Conservation (phyloP, 1,140 invertebrate species). For the Cepaea nemoralis region DNA sequence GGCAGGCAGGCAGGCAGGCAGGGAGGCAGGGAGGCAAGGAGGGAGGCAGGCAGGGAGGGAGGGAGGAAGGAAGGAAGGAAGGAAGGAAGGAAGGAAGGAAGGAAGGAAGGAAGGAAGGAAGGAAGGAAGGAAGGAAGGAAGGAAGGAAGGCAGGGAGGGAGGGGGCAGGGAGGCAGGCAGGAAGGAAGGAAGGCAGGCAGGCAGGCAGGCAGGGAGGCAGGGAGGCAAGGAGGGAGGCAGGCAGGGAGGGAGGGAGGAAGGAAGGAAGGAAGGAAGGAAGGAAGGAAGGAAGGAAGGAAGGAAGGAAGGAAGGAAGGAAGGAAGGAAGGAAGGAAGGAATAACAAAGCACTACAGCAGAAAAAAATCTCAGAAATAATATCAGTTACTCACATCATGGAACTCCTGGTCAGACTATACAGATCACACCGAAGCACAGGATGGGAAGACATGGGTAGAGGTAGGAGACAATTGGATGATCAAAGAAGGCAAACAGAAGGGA, state of each 20-base stretch:
- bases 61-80: background rate
- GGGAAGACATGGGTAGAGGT: no score
- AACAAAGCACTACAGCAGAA: background rate
- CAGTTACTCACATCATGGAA: background rate
- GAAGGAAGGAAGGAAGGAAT: conserved; percentile 14
- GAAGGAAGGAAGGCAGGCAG: background rate
- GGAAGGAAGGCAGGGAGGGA: no score
- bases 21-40: no score
- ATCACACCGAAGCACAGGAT: no score
- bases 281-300: background rate
- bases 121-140: no score
- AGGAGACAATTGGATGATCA: no score
- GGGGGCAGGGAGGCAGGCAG: no score
- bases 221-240: no score
- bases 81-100: no score
- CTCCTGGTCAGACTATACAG: no score
- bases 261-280: background rate
- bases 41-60: conserved; percentile 18
- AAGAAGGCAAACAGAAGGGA: no score
- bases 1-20: background rate
- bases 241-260: background rate
- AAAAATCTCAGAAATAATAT: background rate
- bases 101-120: no score
- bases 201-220: background rate
- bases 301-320: conserved; percentile 2